phyloP scores from a whole-genome alignment of 2,113 vertebrate species.

The Vanacampus margaritifer region DNA sequence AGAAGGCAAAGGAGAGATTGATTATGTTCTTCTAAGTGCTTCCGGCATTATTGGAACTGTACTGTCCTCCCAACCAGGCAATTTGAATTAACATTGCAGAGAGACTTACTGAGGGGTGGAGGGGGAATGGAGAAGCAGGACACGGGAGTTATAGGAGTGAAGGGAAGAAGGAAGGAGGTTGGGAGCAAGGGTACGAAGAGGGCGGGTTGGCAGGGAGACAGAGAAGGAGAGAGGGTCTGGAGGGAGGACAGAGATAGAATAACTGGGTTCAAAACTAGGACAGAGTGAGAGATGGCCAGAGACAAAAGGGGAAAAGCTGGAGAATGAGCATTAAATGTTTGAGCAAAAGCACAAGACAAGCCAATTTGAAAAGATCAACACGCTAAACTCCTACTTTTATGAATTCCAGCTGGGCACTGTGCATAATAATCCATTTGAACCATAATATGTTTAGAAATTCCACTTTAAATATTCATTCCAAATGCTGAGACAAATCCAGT shows the following conservation, averaged over 20 bases:
- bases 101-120: slow-evolving; percentile 44
- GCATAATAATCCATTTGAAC: slow-evolving; percentile 48
- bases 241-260: slow-evolving; percentile 55
- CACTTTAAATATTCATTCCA: slow-evolving; percentile 43
- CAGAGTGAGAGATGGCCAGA: slow-evolving; percentile 44
- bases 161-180: slow-evolving; percentile 32
- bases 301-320: slow-evolving; percentile 33
- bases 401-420: slow-evolving; percentile 39
- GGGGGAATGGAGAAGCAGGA: slow-evolving; percentile 20
- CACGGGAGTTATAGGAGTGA: slow-evolving; percentile 25
- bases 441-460: slow-evolving; percentile 44
- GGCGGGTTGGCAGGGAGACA: slow-evolving; percentile 46
- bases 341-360: slow-evolving; percentile 24
- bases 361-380: slow-evolving; percentile 49
- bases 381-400: slow-evolving; percentile 40
- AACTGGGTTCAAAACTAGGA: slow-evolving; percentile 67
- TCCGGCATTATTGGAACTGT: slow-evolving; percentile 66
- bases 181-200: slow-evolving; percentile 30
- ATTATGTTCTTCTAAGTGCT: slow-evolving; percentile 73
- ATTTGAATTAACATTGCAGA: slow-evolving; percentile 67
- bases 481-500: slow-evolving; percentile 52
- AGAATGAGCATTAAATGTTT: slow-evolving; percentile 22
- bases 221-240: slow-evolving; percentile 48
- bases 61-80: slow-evolving; percentile 61
- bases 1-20: slow-evolving; percentile 57